Evolutionary conservation across 2,888 invertebrate species (phyloP).

Genomic region (Ectropis crepuscularia): DNA sequence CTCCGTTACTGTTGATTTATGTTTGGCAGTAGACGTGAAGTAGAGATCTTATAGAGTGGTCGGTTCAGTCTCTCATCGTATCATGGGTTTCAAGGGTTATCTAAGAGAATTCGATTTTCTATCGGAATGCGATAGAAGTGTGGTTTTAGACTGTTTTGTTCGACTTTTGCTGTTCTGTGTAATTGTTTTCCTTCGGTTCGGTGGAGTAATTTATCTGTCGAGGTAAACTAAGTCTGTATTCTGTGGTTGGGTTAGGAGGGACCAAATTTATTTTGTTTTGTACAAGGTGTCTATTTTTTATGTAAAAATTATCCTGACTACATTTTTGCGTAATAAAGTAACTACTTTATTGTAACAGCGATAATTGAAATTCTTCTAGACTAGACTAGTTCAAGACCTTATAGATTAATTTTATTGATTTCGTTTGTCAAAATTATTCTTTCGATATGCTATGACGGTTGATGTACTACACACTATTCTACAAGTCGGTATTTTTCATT

Average conservation of each 20-base stretch:
- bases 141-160: slow-evolving; percentile 32
- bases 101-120: slow-evolving; percentile 51
- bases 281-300: no score
- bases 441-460: no score
- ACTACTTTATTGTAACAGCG: no score
- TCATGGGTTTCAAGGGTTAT: slow-evolving; percentile 50
- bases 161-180: slow-evolving; percentile 26
- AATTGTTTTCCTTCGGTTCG: slow-evolving; percentile 20
- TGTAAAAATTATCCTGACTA: no score
- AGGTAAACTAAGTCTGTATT: slow-evolving; percentile 10
- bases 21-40: slow-evolving; percentile 34
- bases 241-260: background rate
- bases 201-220: slow-evolving; percentile 12
- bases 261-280: background rate
- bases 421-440: no score
- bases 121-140: slow-evolving; percentile 44
- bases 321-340: no score
- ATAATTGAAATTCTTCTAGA: no score
- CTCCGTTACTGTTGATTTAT: slow-evolving; percentile 5
- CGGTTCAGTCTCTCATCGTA: slow-evolving; percentile 48
- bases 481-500: no score
- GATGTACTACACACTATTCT: no score
- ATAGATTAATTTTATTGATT: no score
- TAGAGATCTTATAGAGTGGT: slow-evolving; percentile 42
- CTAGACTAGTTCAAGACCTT: no score